These are phyloP conservation scores for Aptenodytes forsteri DNA, from an alignment of 2,113 vertebrate genomes.

Conservation along the genomic window DNA sequence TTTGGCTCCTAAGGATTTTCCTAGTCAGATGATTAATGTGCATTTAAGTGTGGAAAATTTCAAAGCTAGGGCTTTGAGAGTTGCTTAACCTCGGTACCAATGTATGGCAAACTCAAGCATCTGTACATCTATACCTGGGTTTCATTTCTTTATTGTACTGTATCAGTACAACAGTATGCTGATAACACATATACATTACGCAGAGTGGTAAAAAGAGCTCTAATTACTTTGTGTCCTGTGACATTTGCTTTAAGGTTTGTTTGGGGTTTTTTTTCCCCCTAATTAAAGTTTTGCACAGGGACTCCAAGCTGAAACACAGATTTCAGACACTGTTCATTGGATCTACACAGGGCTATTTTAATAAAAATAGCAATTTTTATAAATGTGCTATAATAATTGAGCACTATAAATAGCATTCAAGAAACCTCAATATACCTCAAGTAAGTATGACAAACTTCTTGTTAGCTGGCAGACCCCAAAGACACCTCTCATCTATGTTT, in stretches of 20 bases:
- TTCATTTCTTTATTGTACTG: background rate
- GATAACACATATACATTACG: background rate
- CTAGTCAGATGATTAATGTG: conserved; percentile 34
- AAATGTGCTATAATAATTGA: background rate
- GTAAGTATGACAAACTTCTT: background rate
- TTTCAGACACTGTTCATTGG: background rate
- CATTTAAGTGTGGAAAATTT: background rate
- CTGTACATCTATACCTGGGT: background rate
- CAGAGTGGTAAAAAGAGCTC: background rate
- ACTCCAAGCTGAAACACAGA: background rate
- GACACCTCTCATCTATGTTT: background rate
- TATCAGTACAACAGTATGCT: background rate
- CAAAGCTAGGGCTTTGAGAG: background rate
- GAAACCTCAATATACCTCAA: background rate
- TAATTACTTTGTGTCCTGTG: background rate
- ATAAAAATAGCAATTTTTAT: background rate
- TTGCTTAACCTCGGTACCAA: background rate
- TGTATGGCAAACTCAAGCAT: background rate
- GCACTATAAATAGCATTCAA: background rate
- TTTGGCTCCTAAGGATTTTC: conserved; percentile 27
- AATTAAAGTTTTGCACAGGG: background rate
- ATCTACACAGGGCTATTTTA: background rate
- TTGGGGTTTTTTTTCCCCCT: accelerated
- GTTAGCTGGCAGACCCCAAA: background rate
- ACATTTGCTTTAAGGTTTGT: background rate